Percentiles rank a stretch among this genome's conserved stretches.
Conservation (phyloP, 2,113 vertebrate genomes). For the Sceloporus undulatus region DNA sequence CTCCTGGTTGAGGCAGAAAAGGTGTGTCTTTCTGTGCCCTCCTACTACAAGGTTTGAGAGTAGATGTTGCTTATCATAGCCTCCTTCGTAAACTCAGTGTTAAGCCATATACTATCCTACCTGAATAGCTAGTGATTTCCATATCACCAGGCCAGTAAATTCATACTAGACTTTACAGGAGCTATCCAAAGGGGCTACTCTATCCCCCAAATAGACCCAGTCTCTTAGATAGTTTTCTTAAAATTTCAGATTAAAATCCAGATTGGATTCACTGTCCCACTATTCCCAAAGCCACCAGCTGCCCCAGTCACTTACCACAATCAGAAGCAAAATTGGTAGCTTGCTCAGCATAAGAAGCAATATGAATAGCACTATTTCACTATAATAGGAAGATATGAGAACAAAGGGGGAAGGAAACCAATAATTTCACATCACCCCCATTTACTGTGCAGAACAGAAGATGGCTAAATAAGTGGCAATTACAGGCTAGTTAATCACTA, state of each 20-base stretch:
- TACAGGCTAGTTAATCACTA: neutral
- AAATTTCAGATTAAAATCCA: no score
- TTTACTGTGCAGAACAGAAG: neutral
- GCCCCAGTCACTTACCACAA: no score
- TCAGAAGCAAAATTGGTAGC: neutral
- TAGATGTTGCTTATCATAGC: neutral
- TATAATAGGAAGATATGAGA: neutral
- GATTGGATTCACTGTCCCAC: no score
- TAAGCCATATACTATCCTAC: neutral
- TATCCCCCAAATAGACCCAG: no score
- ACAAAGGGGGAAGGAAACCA: neutral
- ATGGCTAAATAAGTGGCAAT: neutral
- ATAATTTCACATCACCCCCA: neutral
- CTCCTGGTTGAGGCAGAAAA: neutral
- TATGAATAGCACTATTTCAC: neutral
- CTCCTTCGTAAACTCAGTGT: neutral
- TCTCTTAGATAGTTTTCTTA: no score
- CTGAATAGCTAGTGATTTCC: neutral
- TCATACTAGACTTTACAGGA: no score
- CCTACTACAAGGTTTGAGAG: neutral
- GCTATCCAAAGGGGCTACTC: no score
- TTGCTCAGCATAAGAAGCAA: neutral
- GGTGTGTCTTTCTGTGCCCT: neutral
- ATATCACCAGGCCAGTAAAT: no score
- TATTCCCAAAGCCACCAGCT: no score